These are phyloP conservation scores for Arizona elegans DNA, from an alignment of 2,113 vertebrate species.

Conservation along the genomic window DNA sequence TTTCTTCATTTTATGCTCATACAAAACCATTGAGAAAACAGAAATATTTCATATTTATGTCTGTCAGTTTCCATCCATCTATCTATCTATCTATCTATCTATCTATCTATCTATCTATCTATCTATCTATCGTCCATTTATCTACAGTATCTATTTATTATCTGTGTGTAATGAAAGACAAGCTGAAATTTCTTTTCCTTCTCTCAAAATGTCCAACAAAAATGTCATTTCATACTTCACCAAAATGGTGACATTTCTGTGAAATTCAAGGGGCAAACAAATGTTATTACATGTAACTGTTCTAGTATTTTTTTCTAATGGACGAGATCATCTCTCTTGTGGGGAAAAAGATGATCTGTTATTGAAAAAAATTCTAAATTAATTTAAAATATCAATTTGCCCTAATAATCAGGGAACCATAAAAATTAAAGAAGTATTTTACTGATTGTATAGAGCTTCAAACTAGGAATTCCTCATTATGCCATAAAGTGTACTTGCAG, in stretches of 20 bases:
- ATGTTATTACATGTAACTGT: not conserved
- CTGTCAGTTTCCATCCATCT: not conserved
- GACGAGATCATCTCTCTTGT: not conserved
- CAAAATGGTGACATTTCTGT: not conserved
- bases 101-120: not conserved
- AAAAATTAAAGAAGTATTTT: not conserved
- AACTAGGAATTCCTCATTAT: not conserved
- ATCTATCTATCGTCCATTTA: not conserved
- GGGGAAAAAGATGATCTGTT: not conserved
- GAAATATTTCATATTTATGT: not conserved
- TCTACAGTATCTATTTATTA: not conserved
- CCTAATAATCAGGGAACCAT: not conserved
- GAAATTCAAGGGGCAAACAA: constrained; percentile 5
- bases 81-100: not conserved
- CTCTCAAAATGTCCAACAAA: not conserved
- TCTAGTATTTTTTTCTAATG: constrained; percentile 2
- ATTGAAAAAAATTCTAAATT: not conserved
- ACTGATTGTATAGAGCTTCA: not conserved
- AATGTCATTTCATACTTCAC: not conserved
- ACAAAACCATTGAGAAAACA: not conserved
- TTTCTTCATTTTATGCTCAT: not conserved
- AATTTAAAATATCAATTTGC: not conserved
- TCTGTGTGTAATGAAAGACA: not conserved
- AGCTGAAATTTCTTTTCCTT: not conserved
- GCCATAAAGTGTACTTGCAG: not conserved